Conservation (phyloP, 2,888 invertebrate species). For the Tupiocoris notatus region DNA sequence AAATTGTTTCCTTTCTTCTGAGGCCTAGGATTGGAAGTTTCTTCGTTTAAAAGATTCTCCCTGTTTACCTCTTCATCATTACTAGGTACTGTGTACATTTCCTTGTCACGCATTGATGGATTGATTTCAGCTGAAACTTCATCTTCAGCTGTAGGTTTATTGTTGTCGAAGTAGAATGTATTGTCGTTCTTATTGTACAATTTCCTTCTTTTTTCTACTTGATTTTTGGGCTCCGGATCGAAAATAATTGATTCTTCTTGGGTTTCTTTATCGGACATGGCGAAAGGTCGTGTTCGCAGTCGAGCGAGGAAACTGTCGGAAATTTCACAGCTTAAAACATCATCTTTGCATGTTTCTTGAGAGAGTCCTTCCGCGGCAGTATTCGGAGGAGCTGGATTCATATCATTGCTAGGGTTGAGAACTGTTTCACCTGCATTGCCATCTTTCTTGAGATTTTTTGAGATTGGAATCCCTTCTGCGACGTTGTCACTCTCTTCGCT, state of each 20-base stretch:
- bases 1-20: too few species aligned
- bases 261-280: not conserved
- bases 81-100: too few species aligned
- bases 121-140: too few species aligned
- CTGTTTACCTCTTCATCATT: too few species aligned
- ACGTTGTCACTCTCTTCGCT: not conserved
- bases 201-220: not conserved
- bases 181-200: not conserved
- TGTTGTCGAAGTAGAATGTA: not conserved
- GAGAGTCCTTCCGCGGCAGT: too few species aligned
- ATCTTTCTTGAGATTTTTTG: not conserved
- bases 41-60: too few species aligned
- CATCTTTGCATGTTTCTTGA: too few species aligned
- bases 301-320: not conserved
- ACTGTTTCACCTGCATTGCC: not conserved
- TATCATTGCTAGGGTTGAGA: not conserved
- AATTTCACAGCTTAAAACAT: too few species aligned
- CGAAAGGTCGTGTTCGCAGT: not conserved
- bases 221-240: not conserved
- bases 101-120: too few species aligned
- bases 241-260: not conserved
- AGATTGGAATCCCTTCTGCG: not conserved
- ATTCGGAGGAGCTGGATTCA: too few species aligned
- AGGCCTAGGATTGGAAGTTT: too few species aligned
- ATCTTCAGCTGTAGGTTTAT: too few species aligned